Conservation (phyloP, 2,113 vertebrate species). For the Phalacrocorax aristotelis region DNA sequence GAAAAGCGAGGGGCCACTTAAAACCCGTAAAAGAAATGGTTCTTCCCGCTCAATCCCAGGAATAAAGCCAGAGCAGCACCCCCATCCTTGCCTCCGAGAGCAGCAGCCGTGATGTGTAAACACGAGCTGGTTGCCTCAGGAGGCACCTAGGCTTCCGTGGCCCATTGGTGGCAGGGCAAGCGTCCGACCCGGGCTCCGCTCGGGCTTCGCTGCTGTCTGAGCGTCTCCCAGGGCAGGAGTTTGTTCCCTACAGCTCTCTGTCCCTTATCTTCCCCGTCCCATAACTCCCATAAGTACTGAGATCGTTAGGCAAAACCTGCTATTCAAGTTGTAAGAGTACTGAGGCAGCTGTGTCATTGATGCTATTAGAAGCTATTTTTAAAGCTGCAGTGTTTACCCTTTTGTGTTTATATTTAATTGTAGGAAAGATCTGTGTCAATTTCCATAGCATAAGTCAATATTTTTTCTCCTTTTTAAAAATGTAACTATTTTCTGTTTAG, state of each 20-base stretch:
- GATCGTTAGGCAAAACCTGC: background rate
- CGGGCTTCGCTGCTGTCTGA: background rate
- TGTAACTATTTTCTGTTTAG: background rate
- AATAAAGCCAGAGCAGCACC: background rate
- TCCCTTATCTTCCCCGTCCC: background rate
- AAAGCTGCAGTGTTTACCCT: background rate
- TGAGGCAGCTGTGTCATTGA: accelerated
- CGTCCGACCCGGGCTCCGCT: background rate
- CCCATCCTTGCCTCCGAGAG: background rate
- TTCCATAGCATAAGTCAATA: background rate
- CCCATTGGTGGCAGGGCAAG: background rate
- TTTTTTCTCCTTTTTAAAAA: background rate
- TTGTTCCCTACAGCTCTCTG: background rate
- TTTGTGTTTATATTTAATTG: background rate
- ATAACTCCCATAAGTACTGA: background rate
- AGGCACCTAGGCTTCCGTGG: background rate
- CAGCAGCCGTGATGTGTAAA: background rate
- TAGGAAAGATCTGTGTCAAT: background rate
- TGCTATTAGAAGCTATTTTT: background rate
- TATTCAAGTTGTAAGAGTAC: too few relatives aligned
- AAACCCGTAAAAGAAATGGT: background rate
- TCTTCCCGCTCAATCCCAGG: background rate
- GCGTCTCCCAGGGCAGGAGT: background rate
- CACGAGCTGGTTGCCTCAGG: background rate
- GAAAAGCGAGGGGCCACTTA: background rate